phyloP scores from a whole-genome alignment of 2,888 invertebrate genomes.

The Drosophila subsilvestris region DNA sequence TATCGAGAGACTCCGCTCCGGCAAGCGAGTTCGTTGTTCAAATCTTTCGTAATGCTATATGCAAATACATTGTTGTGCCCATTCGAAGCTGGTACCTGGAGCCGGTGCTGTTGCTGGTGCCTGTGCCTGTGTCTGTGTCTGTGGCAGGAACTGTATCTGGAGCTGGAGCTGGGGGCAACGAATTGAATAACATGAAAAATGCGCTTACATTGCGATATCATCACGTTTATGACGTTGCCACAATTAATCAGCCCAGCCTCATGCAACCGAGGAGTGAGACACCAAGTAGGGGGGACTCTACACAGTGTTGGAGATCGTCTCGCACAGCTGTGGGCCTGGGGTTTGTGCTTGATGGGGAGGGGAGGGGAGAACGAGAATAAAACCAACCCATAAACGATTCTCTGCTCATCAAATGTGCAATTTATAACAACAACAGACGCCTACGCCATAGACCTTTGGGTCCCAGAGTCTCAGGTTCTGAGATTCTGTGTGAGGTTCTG shows the following conservation, averaged over 20 bases:
- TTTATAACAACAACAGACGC: slow-evolving; percentile 73
- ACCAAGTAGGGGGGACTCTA: not conserved
- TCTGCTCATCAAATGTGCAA: slow-evolving; percentile 80
- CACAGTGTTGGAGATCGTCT: not conserved
- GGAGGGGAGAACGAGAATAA: slow-evolving; percentile 34
- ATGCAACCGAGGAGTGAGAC: slow-evolving; percentile 58
- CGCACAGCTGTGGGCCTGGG: slow-evolving; percentile 47
- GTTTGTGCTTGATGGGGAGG: slow-evolving; percentile 1
- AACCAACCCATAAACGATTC: slow-evolving; percentile 73
- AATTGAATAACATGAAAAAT: slow-evolving; percentile 81
- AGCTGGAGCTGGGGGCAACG: slow-evolving; percentile 69
- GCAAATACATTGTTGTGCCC: slow-evolving; percentile 59
- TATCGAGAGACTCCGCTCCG: slow-evolving; percentile 61
- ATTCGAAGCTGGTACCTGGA: not conserved
- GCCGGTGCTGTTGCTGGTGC: slow-evolving; percentile 2
- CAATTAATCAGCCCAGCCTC: slow-evolving; percentile 81
- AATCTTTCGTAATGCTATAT: slow-evolving; percentile 72
- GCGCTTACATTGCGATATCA: slow-evolving; percentile 83
- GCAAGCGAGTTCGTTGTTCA: slow-evolving; percentile 71
- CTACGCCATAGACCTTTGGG: slow-evolving; percentile 60
- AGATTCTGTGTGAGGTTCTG: slow-evolving; percentile 9
- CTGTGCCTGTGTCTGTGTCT: slow-evolving; percentile 18
- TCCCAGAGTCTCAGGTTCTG: slow-evolving; percentile 32
- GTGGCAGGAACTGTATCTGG: slow-evolving; percentile 22
- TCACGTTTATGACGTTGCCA: slow-evolving; percentile 84